Base-by-base conservation (phyloP, 2,113 vertebrate species). In the rabbit (Oryctolagus cuniculus) region DNA sequence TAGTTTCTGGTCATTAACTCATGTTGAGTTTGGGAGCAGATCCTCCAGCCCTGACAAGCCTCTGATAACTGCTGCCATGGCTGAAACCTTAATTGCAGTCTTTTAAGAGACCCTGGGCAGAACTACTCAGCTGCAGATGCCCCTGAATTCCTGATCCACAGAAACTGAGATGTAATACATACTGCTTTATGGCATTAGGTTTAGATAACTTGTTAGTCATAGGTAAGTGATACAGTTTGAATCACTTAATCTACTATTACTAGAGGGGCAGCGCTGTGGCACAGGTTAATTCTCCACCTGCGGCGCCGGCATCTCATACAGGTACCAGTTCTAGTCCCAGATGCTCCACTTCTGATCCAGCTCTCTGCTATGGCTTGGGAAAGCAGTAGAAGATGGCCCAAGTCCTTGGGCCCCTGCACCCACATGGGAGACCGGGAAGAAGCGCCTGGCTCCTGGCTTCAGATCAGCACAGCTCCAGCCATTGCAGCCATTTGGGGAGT, bases 111-210 rank as follows among this genome's bases (percentile, higher is more conserved):
- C n/a, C 34, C 19, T 73, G 63, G 86, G 69, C 15, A 61, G 24
- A 93, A 90, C 13, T 31, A 78, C 55, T 12, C 31, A 79, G 70
- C 21, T 5, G 91, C 16, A 93, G 21, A 38, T 38, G n/a, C 38
- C 80, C 38, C 80, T 84, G 67, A n/a, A 89, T 80, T 91, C 89
- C 80, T n/a, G 27, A 79, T 29, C 55, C 73, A 77, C 51, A 91
- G 31, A 94, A 73, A 81, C n/a, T 85, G n/a, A 53, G 22, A 89
- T 58, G 13, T 31, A 72, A 75, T 17, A 25, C 36, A 25, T 34
- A 86, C 11, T 89, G 29, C 49, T 85, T 80, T 27, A 75, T 31
- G 29, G n/a, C 51, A 75, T 63, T 63, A 63, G 19, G 19, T 66
- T 83, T 91, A 74, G 29, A 27, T 69, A 80, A 89, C 34, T 44